phyloP scores from a whole-genome alignment of 2,797 vertebrate genomes.

The Lateolabrax maculatus region DNA sequence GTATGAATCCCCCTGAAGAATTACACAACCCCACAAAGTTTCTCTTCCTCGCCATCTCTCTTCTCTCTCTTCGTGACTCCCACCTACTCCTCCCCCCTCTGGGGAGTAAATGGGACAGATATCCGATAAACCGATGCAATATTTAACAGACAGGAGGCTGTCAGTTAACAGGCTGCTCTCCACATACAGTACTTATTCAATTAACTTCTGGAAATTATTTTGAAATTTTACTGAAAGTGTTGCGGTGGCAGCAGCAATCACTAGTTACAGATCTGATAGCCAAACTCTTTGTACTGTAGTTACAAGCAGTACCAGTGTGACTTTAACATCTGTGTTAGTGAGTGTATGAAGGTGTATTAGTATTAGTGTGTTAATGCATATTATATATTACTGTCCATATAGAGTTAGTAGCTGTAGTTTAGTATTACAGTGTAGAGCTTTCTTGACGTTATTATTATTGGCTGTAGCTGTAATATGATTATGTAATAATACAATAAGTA shows the following conservation, averaged over 20 bases:
- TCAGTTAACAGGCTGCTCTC: neutral
- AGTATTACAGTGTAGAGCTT: neutral
- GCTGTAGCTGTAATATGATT: neutral
- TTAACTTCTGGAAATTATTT: neutral
- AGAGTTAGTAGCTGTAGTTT: neutral
- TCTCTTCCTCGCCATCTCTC: neutral
- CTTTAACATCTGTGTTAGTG: neutral
- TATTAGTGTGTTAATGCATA: neutral
- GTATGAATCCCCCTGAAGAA: constrained; percentile 12
- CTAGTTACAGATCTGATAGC: neutral
- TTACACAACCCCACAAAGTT: neutral
- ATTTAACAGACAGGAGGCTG: neutral
- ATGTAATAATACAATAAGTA: neutral
- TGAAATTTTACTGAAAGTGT: neutral
- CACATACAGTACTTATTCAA: neutral
- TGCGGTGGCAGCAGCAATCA: neutral
- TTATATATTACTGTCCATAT: neutral
- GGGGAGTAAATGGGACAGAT: constrained; percentile 9
- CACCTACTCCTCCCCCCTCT: constrained; percentile 3
- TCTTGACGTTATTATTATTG: neutral
- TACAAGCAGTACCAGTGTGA: neutral
- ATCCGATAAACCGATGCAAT: neutral
- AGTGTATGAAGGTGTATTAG: neutral
- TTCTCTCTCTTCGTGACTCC: neutral
- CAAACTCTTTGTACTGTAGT: neutral